Evolutionary conservation across 2,113 vertebrate species (phyloP), one percentile per base, ranked within the genome.

Genomic region (Brachionichthys hirsutus): DNA sequence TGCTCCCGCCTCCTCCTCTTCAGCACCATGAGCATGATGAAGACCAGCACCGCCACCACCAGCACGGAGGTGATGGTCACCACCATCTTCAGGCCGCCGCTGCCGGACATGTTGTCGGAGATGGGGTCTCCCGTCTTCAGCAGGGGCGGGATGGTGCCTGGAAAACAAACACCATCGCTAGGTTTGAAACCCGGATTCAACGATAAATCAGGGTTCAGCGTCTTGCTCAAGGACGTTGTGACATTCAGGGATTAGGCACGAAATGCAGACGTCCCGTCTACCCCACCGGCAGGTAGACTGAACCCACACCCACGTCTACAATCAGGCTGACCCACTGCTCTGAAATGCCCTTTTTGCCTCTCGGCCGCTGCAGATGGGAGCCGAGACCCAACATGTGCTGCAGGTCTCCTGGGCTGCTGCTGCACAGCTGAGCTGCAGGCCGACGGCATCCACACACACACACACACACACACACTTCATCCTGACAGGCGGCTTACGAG

Each of bases 121-220:
- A 92, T 94, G 62, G 95, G 93, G 63, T 97, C 95, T 44, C 95
- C 94, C 2, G 91, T 95, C 65, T 97, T 97, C 79, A 95, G 93
- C 87, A 99, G 89, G 34, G 97, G 97, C 55, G 97, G 94, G 81
- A 99, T 97, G 52, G 97, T 99, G 87, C 95, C 97, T 99, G 84
- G 81, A 12, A 35, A 67, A 41, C 6, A 34, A 18, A 58, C 15
- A 47, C 1, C 36, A 2, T 22, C 24, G 6, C 9, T 38, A n/a
- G n/a, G n/a, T 12, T 12, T 10, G 9, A 12, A 12, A 11, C 24
- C 24, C 3, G 24, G 8, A 30, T 30, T 30, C 5, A 2, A 30
- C 5, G 8, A 8, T 30, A 30, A 30, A 30, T 30, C 24, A 8
- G 5, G 24, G 24, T 30, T 30, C 24, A 30, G 24, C 8, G 8